Conservation (phyloP, 2,113 vertebrate species). For the Dendrocopos noguchii region DNA sequence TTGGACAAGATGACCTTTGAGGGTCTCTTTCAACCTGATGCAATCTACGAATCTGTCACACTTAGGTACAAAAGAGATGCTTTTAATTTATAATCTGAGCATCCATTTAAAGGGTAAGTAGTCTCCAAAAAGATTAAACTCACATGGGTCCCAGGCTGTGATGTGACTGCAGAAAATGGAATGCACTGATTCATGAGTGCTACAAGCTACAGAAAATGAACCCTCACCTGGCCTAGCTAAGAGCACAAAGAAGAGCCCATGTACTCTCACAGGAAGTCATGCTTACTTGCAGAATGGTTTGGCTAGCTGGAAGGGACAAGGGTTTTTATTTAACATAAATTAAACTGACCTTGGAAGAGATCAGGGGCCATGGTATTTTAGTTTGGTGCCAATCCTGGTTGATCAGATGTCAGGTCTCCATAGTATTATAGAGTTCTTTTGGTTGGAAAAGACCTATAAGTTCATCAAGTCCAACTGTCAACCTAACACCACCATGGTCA, state of each 20-base stretch:
- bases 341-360: neutral
- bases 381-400: neutral
- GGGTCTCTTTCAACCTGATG: too few species aligned
- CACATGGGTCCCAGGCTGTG: neutral
- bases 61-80: too few species aligned
- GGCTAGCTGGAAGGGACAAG: neutral
- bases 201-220: neutral
- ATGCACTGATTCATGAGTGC: neutral
- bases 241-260: neutral
- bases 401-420: neutral
- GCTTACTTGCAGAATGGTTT: neutral
- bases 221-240: neutral
- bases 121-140: conserved; percentile 36
- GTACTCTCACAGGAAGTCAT: neutral
- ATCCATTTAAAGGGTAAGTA: conserved; percentile 36
- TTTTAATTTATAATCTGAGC: conserved; percentile 17
- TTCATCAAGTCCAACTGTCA: too few species aligned
- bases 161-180: conserved; percentile 20
- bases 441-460: too few species aligned
- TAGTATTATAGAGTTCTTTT: too few species aligned
- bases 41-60: too few species aligned
- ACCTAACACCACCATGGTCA: too few species aligned
- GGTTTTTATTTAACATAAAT: neutral
- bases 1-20: too few species aligned
- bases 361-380: neutral